Conservation (phyloP, 2,888 invertebrate species). For the Trissoscelio sp. region DNA sequence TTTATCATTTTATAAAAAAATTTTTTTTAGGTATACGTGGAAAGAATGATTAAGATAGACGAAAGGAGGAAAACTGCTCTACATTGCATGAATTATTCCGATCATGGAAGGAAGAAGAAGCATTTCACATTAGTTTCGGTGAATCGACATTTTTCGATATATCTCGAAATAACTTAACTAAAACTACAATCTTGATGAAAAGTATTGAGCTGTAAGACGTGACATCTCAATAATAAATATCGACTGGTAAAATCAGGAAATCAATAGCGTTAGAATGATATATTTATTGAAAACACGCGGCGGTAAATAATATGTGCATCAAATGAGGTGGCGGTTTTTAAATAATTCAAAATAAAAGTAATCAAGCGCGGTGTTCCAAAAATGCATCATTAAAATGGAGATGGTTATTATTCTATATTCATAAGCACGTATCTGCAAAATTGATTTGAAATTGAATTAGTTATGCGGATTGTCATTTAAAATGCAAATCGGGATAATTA, state of each 20-base stretch:
- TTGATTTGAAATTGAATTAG: slow-evolving; percentile 7
- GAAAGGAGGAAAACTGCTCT: not conserved
- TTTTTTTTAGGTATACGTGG: no score
- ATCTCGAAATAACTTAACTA: slow-evolving; percentile 46
- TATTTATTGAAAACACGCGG: slow-evolving; percentile 38
- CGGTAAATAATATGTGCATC: slow-evolving; percentile 17
- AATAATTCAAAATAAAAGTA: slow-evolving; percentile 17
- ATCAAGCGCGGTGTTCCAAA: not conserved
- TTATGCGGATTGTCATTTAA: not conserved
- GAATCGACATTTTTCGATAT: slow-evolving; percentile 54
- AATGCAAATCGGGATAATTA: slow-evolving; percentile 20
- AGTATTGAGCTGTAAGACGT: slow-evolving; percentile 42
- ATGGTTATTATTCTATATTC: not conserved
- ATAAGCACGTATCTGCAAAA: slow-evolving; percentile 4
- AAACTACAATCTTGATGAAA: slow-evolving; percentile 55
- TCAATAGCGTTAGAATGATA: slow-evolving; percentile 37
- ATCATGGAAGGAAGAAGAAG: slow-evolving; percentile 28
- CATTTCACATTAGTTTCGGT: slow-evolving; percentile 40
- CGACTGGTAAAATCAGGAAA: slow-evolving; percentile 30
- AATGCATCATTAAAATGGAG: not conserved
- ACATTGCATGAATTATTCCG: slow-evolving; percentile 40
- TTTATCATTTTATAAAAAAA: no score
- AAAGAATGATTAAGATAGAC: not conserved
- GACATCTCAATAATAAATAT: slow-evolving; percentile 53
- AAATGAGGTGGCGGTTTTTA: not conserved